Base-by-base conservation (phyloP, 2,888 invertebrate species). In the Tachina fera region DNA sequence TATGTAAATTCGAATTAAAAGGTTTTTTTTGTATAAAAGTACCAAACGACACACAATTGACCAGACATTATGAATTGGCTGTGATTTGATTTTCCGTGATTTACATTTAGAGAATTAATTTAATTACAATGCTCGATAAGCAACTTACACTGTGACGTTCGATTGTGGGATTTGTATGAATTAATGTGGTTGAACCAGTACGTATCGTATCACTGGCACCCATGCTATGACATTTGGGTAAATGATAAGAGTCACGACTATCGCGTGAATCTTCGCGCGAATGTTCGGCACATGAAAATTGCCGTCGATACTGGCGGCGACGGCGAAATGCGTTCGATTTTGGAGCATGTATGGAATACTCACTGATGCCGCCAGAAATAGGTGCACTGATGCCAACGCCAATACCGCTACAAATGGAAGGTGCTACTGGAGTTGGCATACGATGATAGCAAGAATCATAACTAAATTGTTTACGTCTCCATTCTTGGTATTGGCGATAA, bases 381-480 rank as follows among this genome's bases (percentile, higher is more conserved):
- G 79, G 71, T 14, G 47, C 71, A 65, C 63, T 71, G 9, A 63
- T 14, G 11, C 78, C 78, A 53, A 56, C 79, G 47, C 45, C 74
- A 67, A 78, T 60, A 3, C 71, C 71, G 67, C 85, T 87, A 67
- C 83, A 84, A 71, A 79, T 86, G 84, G 87, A 88, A 77, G 89
- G 88, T 87, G 89, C 78, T 87, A 90, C 84, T 85, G 89, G 87
- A 60, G 90, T 31, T 87, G 91, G 91, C 87, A 88, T 87, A 83
- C 92, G 92, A 89, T 91, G 92, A 88, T 91, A 92, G 85, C 92
- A 91, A 81, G 92, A 91, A 88, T 92, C 92, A 84, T 91, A 92
- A 89, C 92, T 92, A 86, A 92, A 92, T 87, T 92, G 92, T 70
- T 91, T 91, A 82, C 92, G 90, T 53, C 92, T 91, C 92, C 92